Conservation (phyloP, 2,797 vertebrate species). For the Cottoperca gobio region DNA sequence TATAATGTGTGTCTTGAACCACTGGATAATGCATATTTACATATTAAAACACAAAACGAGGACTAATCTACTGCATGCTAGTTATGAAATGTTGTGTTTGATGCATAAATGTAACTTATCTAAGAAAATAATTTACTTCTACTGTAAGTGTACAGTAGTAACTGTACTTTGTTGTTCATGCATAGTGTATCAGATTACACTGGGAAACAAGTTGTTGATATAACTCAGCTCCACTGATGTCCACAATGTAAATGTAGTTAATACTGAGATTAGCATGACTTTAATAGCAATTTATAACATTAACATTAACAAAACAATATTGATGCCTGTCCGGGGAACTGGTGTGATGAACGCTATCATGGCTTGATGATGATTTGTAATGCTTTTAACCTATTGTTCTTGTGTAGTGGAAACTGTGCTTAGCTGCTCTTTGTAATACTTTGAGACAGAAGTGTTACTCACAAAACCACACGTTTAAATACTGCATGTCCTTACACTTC, state of each 20-base stretch:
- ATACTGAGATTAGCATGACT: background rate
- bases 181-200: background rate
- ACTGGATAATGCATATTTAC: too few species aligned
- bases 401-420: conserved; percentile 15
- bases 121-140: too few species aligned
- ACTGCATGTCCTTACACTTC: conserved; percentile 49
- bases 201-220: background rate
- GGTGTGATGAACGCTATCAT: background rate
- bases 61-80: background rate
- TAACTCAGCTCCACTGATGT: background rate
- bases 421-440: background rate
- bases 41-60: background rate
- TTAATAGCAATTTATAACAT: background rate
- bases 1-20: too few species aligned
- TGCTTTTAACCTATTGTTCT: conserved; percentile 3
- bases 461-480: conserved; percentile 50
- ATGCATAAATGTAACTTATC: background rate
- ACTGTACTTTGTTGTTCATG: background rate
- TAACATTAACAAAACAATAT: background rate
- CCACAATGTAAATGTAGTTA: background rate
- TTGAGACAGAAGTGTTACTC: conserved; percentile 37
- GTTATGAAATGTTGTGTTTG: background rate
- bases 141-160: background rate
- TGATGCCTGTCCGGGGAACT: background rate
- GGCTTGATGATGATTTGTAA: conserved; percentile 6